These are phyloP conservation scores for Rhagophthalmus giganteus DNA, from an alignment of 2,888 invertebrate genomes.

Conservation along the genomic window DNA sequence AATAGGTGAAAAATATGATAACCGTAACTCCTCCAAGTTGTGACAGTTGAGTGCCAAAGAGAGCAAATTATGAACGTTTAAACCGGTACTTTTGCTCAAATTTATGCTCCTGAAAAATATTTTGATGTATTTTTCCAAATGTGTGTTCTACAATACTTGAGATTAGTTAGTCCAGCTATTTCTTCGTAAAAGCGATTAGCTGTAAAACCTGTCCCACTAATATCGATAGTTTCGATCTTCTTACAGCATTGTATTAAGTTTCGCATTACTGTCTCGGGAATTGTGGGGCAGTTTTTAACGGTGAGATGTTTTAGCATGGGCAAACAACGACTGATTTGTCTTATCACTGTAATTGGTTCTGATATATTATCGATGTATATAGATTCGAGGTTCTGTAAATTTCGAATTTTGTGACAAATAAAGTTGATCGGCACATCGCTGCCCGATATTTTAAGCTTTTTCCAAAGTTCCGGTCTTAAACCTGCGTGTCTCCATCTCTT, in stretches of 20 bases:
- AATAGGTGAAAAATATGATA: slow-evolving; percentile 33
- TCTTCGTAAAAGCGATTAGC: slow-evolving; percentile 33
- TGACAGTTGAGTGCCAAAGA: slow-evolving; percentile 38
- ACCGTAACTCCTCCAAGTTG: slow-evolving; percentile 37
- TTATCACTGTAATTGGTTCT: slow-evolving; percentile 34
- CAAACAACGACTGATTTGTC: slow-evolving; percentile 37
- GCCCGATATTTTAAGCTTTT: slow-evolving; percentile 31
- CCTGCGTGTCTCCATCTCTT: slow-evolving; percentile 40
- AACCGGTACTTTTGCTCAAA: slow-evolving; percentile 33
- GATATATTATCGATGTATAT: slow-evolving; percentile 35
- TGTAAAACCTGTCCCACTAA: slow-evolving; percentile 37
- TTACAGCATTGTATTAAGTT: slow-evolving; percentile 35
- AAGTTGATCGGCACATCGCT: slow-evolving; percentile 32
- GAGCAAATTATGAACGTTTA: slow-evolving; percentile 35
- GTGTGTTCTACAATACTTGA: too few relatives aligned
- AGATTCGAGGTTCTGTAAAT: slow-evolving; percentile 27
- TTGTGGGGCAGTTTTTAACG: slow-evolving; percentile 31
- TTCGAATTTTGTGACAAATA: slow-evolving; percentile 36
- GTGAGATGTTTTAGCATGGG: slow-evolving; percentile 34
- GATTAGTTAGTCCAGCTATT: slow-evolving; percentile 29
- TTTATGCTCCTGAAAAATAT: slow-evolving; percentile 36
- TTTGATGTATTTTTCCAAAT: too few relatives aligned
- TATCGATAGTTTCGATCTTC: slow-evolving; percentile 35
- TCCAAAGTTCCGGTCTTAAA: slow-evolving; percentile 36
- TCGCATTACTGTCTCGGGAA: slow-evolving; percentile 31